phyloP scores from a whole-genome alignment of 1,140 invertebrate genomes.

The Linepithema humile region DNA sequence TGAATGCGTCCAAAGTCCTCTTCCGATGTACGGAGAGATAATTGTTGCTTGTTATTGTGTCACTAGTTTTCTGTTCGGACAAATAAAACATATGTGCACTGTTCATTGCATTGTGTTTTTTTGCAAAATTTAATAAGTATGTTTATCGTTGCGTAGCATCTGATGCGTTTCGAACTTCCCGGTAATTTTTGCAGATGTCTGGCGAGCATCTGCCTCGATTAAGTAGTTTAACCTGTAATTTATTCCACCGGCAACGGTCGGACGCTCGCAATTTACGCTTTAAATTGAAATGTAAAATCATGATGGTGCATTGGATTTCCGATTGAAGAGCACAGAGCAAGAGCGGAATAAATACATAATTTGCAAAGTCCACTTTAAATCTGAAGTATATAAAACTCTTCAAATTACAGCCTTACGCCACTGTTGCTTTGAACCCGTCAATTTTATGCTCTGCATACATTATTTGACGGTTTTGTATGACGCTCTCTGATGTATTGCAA shows the following conservation, averaged over 20 bases:
- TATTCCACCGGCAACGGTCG: slow-evolving; percentile 46
- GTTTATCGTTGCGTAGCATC: slow-evolving; percentile 33
- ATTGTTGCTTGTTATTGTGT: background rate
- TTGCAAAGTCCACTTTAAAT: background rate
- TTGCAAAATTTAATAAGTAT: slow-evolving; percentile 19
- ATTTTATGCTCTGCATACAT: background rate
- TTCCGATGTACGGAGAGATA: background rate
- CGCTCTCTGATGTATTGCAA: background rate
- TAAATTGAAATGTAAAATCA: slow-evolving; percentile 54
- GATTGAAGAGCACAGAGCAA: slow-evolving; percentile 12
- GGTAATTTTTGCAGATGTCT: slow-evolving; percentile 53
- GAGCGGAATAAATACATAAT: slow-evolving; percentile 33
- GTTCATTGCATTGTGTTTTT: slow-evolving; percentile 21
- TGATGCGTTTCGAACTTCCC: slow-evolving; percentile 37
- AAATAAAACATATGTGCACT: too few relatives aligned
- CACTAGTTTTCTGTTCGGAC: background rate
- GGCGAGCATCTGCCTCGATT: slow-evolving; percentile 50
- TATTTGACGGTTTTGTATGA: background rate
- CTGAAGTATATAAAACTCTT: slow-evolving; percentile 6
- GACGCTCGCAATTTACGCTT: slow-evolving; percentile 42
- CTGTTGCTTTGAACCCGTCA: background rate
- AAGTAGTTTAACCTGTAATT: slow-evolving; percentile 49
- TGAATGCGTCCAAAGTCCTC: too few relatives aligned
- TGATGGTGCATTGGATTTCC: slow-evolving; percentile 36
- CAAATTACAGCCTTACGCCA: slow-evolving; percentile 18